Evolutionary conservation across 1,140 invertebrate genomes (phyloP).

Genomic region (Daktulosphaira vitifoliae): DNA sequence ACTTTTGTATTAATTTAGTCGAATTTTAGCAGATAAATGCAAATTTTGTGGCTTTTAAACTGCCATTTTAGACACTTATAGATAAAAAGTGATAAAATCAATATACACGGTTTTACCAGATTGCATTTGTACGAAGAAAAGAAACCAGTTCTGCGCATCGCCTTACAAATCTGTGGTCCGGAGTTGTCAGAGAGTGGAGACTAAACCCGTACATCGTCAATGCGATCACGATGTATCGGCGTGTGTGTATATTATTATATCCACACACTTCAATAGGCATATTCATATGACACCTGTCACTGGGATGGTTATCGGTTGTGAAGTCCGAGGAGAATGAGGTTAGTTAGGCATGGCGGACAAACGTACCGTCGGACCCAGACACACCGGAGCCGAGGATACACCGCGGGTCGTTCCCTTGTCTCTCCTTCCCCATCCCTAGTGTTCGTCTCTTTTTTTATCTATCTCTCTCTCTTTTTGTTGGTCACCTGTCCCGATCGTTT

Average conservation of each 20-base stretch:
- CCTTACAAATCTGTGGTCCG: not conserved
- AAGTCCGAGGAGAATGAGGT: slow-evolving; percentile 32
- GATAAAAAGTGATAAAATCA: too few species aligned
- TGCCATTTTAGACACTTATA: too few species aligned
- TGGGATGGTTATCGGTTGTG: slow-evolving; percentile 23
- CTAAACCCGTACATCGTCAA: not conserved
- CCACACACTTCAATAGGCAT: not conserved
- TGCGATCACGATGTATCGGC: not conserved
- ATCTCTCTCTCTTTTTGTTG: not conserved
- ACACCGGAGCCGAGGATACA: slow-evolving; percentile 29
- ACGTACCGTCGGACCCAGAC: slow-evolving; percentile 6
- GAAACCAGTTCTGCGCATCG: slow-evolving; percentile 1
- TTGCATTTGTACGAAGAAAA: not conserved
- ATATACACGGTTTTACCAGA: too few species aligned
- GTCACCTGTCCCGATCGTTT: slow-evolving; percentile 30
- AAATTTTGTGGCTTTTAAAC: too few species aligned
- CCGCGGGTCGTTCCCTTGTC: slow-evolving; percentile 1
- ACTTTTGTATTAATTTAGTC: too few species aligned
- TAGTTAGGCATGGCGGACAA: slow-evolving; percentile 12
- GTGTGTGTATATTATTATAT: not conserved
- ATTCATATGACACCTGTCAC: slow-evolving; percentile 26
- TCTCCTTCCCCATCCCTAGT: not conserved
- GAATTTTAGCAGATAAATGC: too few species aligned
- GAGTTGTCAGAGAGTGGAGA: too few species aligned
- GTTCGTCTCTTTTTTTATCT: not conserved